Percentiles rank a stretch among this genome's conserved stretches.
Conservation (phyloP, 2,888 invertebrate species). For the Aleiodes testaceus region DNA sequence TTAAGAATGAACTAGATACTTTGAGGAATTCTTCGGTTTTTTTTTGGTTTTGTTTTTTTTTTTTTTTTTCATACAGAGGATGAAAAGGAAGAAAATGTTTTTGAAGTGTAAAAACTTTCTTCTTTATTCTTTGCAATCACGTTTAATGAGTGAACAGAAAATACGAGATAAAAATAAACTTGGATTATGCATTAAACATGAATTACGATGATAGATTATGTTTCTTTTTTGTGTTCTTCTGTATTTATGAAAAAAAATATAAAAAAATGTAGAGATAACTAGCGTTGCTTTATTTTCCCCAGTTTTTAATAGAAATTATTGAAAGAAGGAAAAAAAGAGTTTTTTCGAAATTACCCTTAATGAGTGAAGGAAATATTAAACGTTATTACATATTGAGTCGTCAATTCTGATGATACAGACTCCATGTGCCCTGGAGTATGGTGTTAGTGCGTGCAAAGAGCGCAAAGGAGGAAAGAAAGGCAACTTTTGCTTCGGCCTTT, state of each 20-base stretch:
- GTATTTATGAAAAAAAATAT: too few species aligned
- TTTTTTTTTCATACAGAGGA: not conserved
- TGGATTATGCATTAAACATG: too few species aligned
- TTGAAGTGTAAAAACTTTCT: constrained; percentile 20
- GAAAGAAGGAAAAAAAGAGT: not conserved
- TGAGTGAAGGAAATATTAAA: constrained; percentile 17
- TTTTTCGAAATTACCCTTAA: not conserved
- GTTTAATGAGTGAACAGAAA: too few species aligned
- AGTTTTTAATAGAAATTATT: not conserved
- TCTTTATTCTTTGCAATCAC: constrained; percentile 30
- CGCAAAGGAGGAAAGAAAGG: constrained; percentile 33
- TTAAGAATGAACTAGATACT: too few species aligned
- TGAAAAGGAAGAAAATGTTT: not conserved
- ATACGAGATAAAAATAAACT: too few species aligned
- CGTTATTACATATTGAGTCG: constrained; percentile 49
- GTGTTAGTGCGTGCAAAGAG: constrained; percentile 33
- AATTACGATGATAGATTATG: too few species aligned
- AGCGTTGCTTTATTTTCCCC: too few species aligned
- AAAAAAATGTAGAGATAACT: too few species aligned
- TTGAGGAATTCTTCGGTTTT: constrained; percentile 2
- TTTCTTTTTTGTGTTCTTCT: too few species aligned
- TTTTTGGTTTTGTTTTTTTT: too few species aligned
- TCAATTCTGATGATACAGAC: constrained; percentile 56
- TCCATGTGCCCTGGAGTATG: constrained; percentile 15
- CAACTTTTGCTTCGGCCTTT: constrained; percentile 37